Evolutionary conservation across 1,140 invertebrate species (phyloP).

Genomic region (Zaprionus davidi): DNA sequence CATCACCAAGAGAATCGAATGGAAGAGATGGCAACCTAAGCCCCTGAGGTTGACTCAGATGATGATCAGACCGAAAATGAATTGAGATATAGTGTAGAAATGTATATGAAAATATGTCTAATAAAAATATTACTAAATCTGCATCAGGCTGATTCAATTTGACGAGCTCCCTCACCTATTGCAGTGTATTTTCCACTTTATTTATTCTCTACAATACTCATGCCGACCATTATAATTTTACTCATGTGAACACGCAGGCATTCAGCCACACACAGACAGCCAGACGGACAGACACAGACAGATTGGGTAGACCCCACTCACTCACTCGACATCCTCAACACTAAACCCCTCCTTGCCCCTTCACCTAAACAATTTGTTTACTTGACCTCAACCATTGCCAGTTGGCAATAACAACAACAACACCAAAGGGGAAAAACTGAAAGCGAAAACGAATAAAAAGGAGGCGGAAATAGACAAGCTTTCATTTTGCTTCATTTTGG

Average conservation of each 20-base stretch:
- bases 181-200: slow-evolving; percentile 44
- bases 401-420: slow-evolving; percentile 48
- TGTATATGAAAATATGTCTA: not conserved
- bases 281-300: slow-evolving; percentile 21
- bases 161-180: not conserved
- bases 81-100: not conserved
- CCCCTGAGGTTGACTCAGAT: slow-evolving; percentile 27
- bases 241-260: slow-evolving; percentile 61
- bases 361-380: slow-evolving; percentile 35
- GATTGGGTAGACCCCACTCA: not conserved
- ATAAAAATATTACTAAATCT: too few species aligned
- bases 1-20: slow-evolving; percentile 14
- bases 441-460: slow-evolving; percentile 9
- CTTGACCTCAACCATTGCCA: slow-evolving; percentile 71
- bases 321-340: not conserved
- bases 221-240: slow-evolving; percentile 56
- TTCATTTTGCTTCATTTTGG: slow-evolving; percentile 12
- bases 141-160: too few species aligned
- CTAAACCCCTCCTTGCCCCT: slow-evolving; percentile 6
- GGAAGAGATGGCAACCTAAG: slow-evolving; percentile 33
- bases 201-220: slow-evolving; percentile 45
- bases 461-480: slow-evolving; percentile 36
- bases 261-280: not conserved
- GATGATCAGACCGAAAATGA: slow-evolving; percentile 25
- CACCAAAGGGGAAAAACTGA: slow-evolving; percentile 32